Evolutionary conservation across 2,888 invertebrate genomes (phyloP), one percentile per base, ranked within the genome.

Genomic region (Dilophus febrilis): DNA sequence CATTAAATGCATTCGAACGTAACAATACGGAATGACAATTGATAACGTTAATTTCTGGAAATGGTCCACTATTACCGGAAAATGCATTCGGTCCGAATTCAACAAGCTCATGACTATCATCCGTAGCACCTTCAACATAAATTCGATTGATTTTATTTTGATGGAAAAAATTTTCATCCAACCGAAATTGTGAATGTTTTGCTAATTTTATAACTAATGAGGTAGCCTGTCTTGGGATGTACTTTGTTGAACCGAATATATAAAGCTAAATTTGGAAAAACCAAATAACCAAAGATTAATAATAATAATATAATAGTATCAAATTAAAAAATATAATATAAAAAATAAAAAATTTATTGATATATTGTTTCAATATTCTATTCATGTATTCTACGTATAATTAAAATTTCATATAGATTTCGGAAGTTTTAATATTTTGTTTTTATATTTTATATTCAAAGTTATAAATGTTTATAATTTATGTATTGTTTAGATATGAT

Each of bases 21-120:
- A 62, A 39, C n/a, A 57, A 50, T 11, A 61, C 54, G 19, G 49
- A 47, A 40, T 50, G 47, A 4, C 55, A 54, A 40, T 53, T 54
- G 5, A 45, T 35, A 19, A 62, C 53, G 28, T 51, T 47, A 16
- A 62, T 54, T 34, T 59, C 57, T 11, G 63, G 63, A 53, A 48
- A 59, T 5, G 57, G 58, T 14, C 50, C 62, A 11, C 46, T 45
- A 34, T 57, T 58, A 12, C 53, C 53, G 3, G 44, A 44, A 35
- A 61, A 59, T 16, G 57, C 55, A 43, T 55, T 50, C 7, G 50
- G 44, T 11, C 48, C 46, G 3, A 62, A 45, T 47, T 62, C 61
- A 17, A 60, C 53, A 37, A 56, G 57, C 42, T 56, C 57, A 29
- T 37, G 35, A 2, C 47, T 43, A 18, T 49, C 48, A 22, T 40